phyloP scores from a whole-genome alignment of 53 echinoderm and acorn worm species.

The Luidia sarsii region DNA sequence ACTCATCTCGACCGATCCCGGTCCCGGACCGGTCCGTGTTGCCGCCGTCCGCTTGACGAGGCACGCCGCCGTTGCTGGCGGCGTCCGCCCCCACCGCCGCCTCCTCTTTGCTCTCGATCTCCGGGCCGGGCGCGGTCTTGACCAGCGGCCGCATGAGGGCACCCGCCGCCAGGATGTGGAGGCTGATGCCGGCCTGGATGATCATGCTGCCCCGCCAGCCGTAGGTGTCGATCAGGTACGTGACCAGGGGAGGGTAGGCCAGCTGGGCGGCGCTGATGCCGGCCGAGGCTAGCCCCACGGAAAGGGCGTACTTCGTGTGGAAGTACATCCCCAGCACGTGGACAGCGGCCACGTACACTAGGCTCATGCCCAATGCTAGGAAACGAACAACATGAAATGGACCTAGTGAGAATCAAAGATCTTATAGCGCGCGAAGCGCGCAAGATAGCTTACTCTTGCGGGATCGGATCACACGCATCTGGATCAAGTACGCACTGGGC shows the following conservation, averaged over 20 bases:
- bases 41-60: background rate
- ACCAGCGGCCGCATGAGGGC: slow-evolving; percentile 26
- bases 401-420: too few relatives aligned
- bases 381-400: too few relatives aligned
- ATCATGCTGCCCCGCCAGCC: slow-evolving; percentile 32
- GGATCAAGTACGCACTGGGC: too few relatives aligned
- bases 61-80: background rate
- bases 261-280: slow-evolving; percentile 27
- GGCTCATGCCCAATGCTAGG: slow-evolving; percentile 4
- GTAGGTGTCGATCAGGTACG: slow-evolving; percentile 16
- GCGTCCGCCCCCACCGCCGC: background rate
- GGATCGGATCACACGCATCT: too few relatives aligned
- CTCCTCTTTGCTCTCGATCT: background rate
- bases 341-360: background rate
- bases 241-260: slow-evolving; percentile 28
- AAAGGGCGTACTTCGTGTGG: slow-evolving; percentile 5
- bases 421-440: too few relatives aligned
- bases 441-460: too few relatives aligned
- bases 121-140: background rate
- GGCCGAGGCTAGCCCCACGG: slow-evolving; percentile 6
- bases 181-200: slow-evolving; percentile 4
- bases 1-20: too few relatives aligned
- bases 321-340: slow-evolving; percentile 29
- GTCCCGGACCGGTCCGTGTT: too few relatives aligned
- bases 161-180: slow-evolving; percentile 27